phyloP scores from a whole-genome alignment of 2,113 vertebrate species.

The Cyprinodon tularosa region DNA sequence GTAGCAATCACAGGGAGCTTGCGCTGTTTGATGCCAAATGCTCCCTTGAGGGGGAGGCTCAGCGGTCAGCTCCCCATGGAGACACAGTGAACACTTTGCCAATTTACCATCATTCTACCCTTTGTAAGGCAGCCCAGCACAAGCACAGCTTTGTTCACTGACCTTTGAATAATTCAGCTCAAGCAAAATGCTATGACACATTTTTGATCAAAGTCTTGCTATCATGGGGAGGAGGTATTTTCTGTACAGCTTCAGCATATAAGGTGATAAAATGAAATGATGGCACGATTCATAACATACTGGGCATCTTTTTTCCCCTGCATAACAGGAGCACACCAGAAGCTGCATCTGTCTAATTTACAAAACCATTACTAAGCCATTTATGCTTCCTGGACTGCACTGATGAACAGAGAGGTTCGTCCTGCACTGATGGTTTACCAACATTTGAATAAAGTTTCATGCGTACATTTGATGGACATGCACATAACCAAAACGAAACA shows the following conservation, averaged over 20 bases:
- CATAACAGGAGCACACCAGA: neutral
- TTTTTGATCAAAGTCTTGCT: constrained; percentile 75
- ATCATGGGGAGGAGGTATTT: constrained; percentile 67
- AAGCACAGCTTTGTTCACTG: constrained; percentile 74
- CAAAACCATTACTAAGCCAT: neutral
- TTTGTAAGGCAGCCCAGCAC: constrained; percentile 69
- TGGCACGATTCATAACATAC: neutral
- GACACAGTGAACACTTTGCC: constrained; percentile 60
- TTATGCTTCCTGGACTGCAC: neutral
- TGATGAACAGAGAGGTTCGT: neutral
- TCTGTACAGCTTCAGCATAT: constrained; percentile 2
- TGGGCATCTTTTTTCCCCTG: neutral
- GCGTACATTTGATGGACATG: neutral
- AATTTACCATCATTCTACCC: constrained; percentile 68
- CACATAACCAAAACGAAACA: neutral
- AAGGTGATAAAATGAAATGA: neutral
- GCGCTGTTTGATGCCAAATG: constrained; percentile 69
- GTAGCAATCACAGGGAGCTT: constrained; percentile 69
- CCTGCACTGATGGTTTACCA: neutral
- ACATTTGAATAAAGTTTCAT: neutral
- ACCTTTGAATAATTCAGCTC: constrained; percentile 77
- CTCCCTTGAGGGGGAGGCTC: constrained; percentile 65
- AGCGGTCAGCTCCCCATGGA: constrained; percentile 62
- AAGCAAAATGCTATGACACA: constrained; percentile 74
- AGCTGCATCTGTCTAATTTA: neutral